Conservation (phyloP, 2,888 invertebrate genomes). For the Drosophila barbarae region DNA sequence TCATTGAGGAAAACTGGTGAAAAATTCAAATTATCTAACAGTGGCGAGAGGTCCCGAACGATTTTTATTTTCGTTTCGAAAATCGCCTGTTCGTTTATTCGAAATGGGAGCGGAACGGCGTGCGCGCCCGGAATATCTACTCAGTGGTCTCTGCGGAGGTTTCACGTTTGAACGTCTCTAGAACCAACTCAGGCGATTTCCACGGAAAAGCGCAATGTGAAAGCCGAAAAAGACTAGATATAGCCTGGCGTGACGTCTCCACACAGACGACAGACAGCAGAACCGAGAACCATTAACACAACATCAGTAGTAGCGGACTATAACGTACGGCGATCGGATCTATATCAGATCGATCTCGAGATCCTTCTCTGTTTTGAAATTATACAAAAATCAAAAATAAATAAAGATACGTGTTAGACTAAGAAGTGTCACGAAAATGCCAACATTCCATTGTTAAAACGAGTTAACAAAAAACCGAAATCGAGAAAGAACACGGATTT, state of each 20-base stretch:
- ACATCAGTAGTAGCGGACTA: slow-evolving; percentile 40
- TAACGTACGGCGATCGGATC: slow-evolving; percentile 40
- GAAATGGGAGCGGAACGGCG: slow-evolving; percentile 38
- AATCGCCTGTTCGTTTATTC: slow-evolving; percentile 22
- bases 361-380: slow-evolving; percentile 6
- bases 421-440: slow-evolving; percentile 35
- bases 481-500: slow-evolving; percentile 56
- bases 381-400: neutral
- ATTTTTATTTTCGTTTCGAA: slow-evolving; percentile 34
- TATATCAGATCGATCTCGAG: slow-evolving; percentile 19
- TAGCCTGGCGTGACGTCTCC: slow-evolving; percentile 71
- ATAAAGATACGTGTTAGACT: slow-evolving; percentile 23
- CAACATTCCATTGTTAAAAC: slow-evolving; percentile 42
- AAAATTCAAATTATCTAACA: slow-evolving; percentile 69
- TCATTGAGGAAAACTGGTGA: slow-evolving; percentile 70
- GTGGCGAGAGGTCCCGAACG: slow-evolving; percentile 43
- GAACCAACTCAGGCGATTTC: slow-evolving; percentile 50
- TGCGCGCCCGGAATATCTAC: slow-evolving; percentile 48
- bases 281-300: slow-evolving; percentile 47
- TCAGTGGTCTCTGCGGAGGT: slow-evolving; percentile 80
- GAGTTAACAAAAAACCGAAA: slow-evolving; percentile 16
- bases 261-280: slow-evolving; percentile 64
- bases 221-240: slow-evolving; percentile 68
- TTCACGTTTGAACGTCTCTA: slow-evolving; percentile 78
- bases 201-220: slow-evolving; percentile 74